A percentile compares a stretch with the other conserved stretches of the same genome.
Conservation (phyloP, 2,113 vertebrate species). For the Daboia siamensis region DNA sequence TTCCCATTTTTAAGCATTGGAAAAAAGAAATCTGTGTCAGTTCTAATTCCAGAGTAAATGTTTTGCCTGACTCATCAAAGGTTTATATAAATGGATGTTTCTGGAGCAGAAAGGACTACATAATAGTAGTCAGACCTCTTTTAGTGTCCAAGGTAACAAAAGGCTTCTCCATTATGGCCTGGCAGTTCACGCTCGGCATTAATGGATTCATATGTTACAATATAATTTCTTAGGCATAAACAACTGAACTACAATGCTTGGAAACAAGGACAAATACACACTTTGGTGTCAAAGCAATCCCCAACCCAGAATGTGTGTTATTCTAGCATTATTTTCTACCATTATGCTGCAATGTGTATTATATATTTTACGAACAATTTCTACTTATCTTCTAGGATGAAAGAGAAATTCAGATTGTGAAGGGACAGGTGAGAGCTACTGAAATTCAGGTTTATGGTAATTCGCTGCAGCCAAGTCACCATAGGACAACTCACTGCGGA, state of each 20-base stretch:
- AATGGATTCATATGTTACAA: not conserved
- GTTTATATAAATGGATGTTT: not conserved
- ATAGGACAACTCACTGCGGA: too few relatives aligned
- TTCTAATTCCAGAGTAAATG: not conserved
- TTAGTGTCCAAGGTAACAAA: not conserved
- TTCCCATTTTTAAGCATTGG: not conserved
- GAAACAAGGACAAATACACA: not conserved
- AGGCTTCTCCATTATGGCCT: not conserved
- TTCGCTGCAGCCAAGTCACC: too few relatives aligned
- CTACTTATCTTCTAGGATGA: not conserved
- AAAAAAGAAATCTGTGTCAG: not conserved
- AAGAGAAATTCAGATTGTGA: not conserved
- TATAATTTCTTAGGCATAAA: not conserved
- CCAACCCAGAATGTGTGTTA: not conserved
- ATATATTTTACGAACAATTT: not conserved
- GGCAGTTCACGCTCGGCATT: not conserved
- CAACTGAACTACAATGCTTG: not conserved
- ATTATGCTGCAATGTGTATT: not conserved
- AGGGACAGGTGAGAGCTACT: not conserved
- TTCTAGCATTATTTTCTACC: not conserved
- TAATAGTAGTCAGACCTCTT: not conserved
- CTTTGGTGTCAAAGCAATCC: not conserved
- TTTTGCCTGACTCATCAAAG: not conserved
- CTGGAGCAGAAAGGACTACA: not conserved
- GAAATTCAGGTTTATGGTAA: not conserved